Conservation (phyloP, 1,140 invertebrate genomes). For the Lepidurus apus region DNA sequence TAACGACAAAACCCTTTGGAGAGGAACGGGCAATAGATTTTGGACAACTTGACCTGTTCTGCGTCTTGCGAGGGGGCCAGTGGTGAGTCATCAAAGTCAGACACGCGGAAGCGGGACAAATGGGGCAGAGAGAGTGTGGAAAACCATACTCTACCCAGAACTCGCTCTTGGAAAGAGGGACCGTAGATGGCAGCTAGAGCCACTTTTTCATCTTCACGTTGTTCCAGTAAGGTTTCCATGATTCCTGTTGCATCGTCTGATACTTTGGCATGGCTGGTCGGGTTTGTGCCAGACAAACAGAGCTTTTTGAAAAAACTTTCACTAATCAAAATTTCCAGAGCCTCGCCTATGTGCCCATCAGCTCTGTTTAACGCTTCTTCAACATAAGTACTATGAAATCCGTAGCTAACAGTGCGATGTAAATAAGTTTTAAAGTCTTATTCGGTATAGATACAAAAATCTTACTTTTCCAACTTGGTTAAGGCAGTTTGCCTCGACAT, state of each 20-base stretch:
- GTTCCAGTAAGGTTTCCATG: conserved; percentile 48
- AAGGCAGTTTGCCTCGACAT: conserved; percentile 61
- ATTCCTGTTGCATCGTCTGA: not conserved
- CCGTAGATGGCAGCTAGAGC: conserved; percentile 69
- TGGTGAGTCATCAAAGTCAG: conserved; percentile 61
- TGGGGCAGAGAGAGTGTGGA: conserved; percentile 44
- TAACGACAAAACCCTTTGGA: conserved; percentile 61
- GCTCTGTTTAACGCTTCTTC: conserved; percentile 60
- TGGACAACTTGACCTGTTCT: conserved; percentile 50
- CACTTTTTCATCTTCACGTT: conserved; percentile 61
- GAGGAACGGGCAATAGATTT: conserved; percentile 61
- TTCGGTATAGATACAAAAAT: conserved; percentile 29
- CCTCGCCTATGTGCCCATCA: conserved; percentile 57
- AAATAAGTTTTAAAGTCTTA: conserved; percentile 34
- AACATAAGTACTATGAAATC: conserved; percentile 66
- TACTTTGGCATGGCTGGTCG: conserved; percentile 42
- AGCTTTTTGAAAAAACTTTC: conserved; percentile 58
- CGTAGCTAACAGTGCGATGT: conserved; percentile 51
- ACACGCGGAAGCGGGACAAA: conserved; percentile 30
- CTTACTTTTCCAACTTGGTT: conserved; percentile 60
- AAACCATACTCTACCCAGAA: conserved; percentile 59
- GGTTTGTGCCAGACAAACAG: conserved; percentile 37
- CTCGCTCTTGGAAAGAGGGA: conserved; percentile 57
- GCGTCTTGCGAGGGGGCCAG: conserved; percentile 47
- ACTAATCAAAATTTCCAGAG: conserved; percentile 59